Base-by-base conservation (phyloP, 2,888 invertebrate genomes). In the Temnothorax unifasciatus region DNA sequence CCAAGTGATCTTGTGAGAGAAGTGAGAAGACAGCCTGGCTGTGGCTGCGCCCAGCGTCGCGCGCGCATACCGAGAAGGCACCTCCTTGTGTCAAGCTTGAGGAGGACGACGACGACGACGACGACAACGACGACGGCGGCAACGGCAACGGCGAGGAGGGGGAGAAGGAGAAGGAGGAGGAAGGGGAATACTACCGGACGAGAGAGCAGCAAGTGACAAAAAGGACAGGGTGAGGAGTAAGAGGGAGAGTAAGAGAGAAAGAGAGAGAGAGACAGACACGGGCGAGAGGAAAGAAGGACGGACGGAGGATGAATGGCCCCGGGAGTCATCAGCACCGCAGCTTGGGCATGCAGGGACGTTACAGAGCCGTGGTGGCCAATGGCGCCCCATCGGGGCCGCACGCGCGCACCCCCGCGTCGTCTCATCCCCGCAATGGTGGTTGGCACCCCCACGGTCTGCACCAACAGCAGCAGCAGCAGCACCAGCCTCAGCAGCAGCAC, bases 261-360 rank as follows among this genome's bases (percentile, higher is more conserved):
- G 41, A 47, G 21, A 21, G 21, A 21, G 66, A 25, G 52, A 66
- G 41, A 76, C 75, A 77, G 38, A 57, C 9, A 59, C 47, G 11
- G 18, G 13, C 50, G 21, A 54, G 13, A n/a, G 64, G 73, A 77
- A 61, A 41, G 84, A 81, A 52, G 13, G 54, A 68, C 50, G 29
- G 59, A 47, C 57, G 50, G 79, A 85, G 86, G 84, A 90, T 90
- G 90, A 88, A 89, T 84, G 88, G 90, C 85, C 89, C 89, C 82
- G 93, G 93, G 86, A 91, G 88, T 92, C 93, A 92, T 90, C 93
- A 91, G 89, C 93, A 93, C 89, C 93, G 93, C 71, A 90, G 92
- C 84, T 89, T 93, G 92, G 91, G 92, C 85, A 92, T 93, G 90
- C 92, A 91, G 87, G 93, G 92, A 87, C 93, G 93, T 83, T 93